Percentiles rank a stretch among this genome's conserved stretches.
These are phyloP conservation scores for Drosophila picticornis DNA, from an alignment of 2,888 invertebrate species.

Conservation along the genomic window DNA sequence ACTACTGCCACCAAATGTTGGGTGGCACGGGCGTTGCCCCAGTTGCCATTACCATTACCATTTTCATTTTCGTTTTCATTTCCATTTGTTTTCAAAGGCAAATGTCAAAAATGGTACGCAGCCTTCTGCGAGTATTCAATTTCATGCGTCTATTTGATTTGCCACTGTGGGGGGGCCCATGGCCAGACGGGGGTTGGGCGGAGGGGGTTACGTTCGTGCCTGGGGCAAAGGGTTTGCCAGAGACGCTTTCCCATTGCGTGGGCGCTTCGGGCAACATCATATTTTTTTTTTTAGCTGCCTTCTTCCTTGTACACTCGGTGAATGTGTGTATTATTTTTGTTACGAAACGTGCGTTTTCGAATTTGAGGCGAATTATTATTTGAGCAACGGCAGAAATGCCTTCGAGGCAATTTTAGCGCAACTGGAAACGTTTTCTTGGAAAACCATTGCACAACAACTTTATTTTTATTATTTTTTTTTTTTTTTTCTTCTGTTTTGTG, in stretches of 20 bases:
- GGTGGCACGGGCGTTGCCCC: constrained; percentile 37
- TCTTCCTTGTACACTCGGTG: constrained; percentile 9
- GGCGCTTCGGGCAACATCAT: constrained; percentile 36
- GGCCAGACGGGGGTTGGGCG: background rate
- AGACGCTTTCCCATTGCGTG: constrained; percentile 35
- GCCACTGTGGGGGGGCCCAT: constrained; percentile 38
- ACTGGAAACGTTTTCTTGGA: constrained; percentile 65
- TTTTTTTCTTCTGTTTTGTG: background rate
- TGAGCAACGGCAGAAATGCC: constrained; percentile 34
- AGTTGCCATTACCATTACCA: constrained; percentile 39
- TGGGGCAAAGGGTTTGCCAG: constrained; percentile 56
- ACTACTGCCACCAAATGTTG: constrained; percentile 7
- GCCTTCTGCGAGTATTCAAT: constrained; percentile 60
- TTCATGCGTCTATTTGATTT: constrained; percentile 77
- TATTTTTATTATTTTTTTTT: constrained; percentile 45
- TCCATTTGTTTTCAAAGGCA: constrained; percentile 53
- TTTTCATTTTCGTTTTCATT: constrained; percentile 41
- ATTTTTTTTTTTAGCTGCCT: constrained; percentile 41
- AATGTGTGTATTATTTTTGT: constrained; percentile 51
- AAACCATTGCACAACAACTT: constrained; percentile 72
- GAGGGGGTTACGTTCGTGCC: constrained; percentile 47
- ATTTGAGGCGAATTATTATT: constrained; percentile 78
- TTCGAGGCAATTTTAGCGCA: constrained; percentile 38
- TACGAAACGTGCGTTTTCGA: constrained; percentile 76
- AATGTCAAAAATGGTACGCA: constrained; percentile 70